Base-by-base conservation (phyloP, 2,888 invertebrate genomes). In the Callinectes sapidus region DNA sequence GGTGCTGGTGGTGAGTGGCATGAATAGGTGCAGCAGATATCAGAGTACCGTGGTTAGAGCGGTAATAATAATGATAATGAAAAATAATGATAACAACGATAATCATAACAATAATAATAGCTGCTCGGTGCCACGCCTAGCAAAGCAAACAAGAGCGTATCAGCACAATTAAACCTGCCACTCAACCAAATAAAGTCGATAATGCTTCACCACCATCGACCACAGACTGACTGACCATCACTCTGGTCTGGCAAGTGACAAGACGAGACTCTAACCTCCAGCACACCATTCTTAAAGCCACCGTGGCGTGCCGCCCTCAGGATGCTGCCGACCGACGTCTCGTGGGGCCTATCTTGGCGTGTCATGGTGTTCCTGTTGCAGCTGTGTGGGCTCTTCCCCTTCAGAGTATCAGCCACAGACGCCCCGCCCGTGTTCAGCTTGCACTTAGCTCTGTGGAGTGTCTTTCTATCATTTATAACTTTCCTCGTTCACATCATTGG, bases 371-470 rank as follows among this genome's bases (percentile, higher is more conserved):
- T 32, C 28, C 35, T 32, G 14, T 32, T 90, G n/a, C 90, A 90
- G 16, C 55, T 85, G 1, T 28, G 18, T 3, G 90, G 90, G 13
- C 14, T 18, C 32, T 90, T 90, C 61, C 90, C 90, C 23, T 90
- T 55, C 86, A 54, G 14, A 14, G 32, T 39, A 28, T 54, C 55
- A 3, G 55, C 54, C 55, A 55, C 48, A 18, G 13, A 55, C 35
- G 32, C 1, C 13, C 48, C 42, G 55, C 61, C 61, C 35, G 54
- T 23, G 39, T 90, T 85, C 39, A 86, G 86, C 55, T 6, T 86
- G 23, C 10, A 28, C 0, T 86, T 90, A 14, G 61, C 1, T 55
- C 86, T 90, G 85, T 90, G 90, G 90, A 42, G 32, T 6, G 18
- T 86, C 23, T 90, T 85, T 32, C 1, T 85, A 2, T 23, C 32